These are phyloP conservation scores for Coranthus polyacanthus DNA, from an alignment of 2,797 vertebrate genomes.

Conservation along the genomic window DNA sequence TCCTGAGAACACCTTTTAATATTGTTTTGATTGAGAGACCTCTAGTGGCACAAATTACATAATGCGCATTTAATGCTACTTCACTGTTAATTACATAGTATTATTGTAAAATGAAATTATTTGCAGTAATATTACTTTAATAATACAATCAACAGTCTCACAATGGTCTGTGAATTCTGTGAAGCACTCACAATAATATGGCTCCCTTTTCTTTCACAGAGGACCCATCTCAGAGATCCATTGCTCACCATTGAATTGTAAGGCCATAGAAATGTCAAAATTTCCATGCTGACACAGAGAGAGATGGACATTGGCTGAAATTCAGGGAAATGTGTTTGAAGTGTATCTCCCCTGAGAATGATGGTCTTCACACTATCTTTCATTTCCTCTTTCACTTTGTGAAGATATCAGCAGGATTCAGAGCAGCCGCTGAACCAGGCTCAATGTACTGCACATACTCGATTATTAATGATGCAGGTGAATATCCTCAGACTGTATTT, in stretches of 20 bases:
- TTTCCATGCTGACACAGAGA: conserved; percentile 80
- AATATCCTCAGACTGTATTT: conserved; percentile 13
- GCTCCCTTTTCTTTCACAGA: conserved; percentile 9
- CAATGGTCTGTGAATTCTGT: conserved; percentile 10
- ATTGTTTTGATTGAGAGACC: no score
- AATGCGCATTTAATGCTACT: no score
- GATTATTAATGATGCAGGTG: conserved; percentile 14
- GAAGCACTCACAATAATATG: conserved; percentile 8
- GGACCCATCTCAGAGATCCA: conserved; percentile 46
- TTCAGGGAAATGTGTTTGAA: conserved; percentile 68
- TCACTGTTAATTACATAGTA: no score
- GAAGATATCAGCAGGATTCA: conserved; percentile 36
- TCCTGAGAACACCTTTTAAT: no score
- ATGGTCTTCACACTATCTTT: conserved; percentile 37
- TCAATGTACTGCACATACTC: conserved; percentile 22
- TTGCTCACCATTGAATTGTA: conserved; percentile 62
- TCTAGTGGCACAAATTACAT: no score
- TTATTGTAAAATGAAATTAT: no score
- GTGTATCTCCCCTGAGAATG: conserved; percentile 51
- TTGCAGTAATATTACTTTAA: not conserved
- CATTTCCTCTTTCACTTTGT: conserved; percentile 36
- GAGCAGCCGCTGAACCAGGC: conserved; percentile 20
- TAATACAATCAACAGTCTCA: conserved; percentile 2
- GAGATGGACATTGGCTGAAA: conserved; percentile 49
- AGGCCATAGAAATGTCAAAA: conserved; percentile 82